Percentiles rank a stretch among this genome's conserved stretches.
Evolutionary conservation across 2,888 invertebrate genomes (phyloP).

Genomic region (Drosophila anomalata): DNA sequence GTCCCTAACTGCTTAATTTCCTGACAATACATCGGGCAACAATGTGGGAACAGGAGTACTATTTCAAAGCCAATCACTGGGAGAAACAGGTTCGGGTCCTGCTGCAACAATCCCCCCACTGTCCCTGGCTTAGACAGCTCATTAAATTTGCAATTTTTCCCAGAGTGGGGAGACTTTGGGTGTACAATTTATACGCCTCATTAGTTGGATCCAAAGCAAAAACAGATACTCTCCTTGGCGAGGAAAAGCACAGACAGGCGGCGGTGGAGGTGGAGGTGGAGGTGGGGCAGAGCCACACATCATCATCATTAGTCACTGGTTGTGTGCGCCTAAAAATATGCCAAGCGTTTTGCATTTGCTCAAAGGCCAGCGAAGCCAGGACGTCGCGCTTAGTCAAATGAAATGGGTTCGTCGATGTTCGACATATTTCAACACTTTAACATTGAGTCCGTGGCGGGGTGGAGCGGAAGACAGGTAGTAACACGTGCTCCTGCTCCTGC

Average conservation of each 20-base stretch:
- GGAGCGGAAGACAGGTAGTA: constrained; percentile 4
- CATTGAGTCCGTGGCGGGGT: constrained; percentile 31
- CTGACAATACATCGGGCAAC: constrained; percentile 30
- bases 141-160: constrained; percentile 75
- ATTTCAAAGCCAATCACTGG: no score
- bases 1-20: constrained; percentile 65
- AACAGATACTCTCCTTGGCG: constrained; percentile 1
- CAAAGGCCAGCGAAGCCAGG: constrained; percentile 34
- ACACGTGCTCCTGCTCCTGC: constrained; percentile 22
- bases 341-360: constrained; percentile 60
- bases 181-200: constrained; percentile 80
- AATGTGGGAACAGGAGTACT: no score
- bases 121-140: constrained; percentile 63
- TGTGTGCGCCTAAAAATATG: constrained; percentile 72
- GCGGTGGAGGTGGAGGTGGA: constrained; percentile 6
- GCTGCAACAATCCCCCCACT: background rate
- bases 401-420: constrained; percentile 76
- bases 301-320: constrained; percentile 80
- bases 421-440: constrained; percentile 76
- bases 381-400: constrained; percentile 55
- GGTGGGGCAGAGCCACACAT: constrained; percentile 31
- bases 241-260: background rate
- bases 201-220: constrained; percentile 68
- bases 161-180: constrained; percentile 43
- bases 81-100: no score